Base-by-base conservation (phyloP, 2,888 invertebrate genomes). In the Limnephilus marmoratus region DNA sequence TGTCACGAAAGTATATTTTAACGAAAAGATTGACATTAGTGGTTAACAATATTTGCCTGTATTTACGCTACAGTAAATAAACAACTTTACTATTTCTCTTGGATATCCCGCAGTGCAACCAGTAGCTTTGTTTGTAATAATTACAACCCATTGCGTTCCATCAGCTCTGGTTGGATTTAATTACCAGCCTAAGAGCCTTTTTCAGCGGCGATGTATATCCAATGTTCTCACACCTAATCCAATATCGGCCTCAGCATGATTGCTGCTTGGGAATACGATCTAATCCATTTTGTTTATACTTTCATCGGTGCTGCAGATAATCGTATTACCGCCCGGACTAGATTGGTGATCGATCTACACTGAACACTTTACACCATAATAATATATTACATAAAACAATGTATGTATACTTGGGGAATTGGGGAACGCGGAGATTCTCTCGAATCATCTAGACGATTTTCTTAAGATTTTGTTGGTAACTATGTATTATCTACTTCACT, bases 201-300 rank as follows among this genome's bases (percentile, higher is more conserved):
- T 86, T 86, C 86, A 68, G 68, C 68, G n/a, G n/a, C 68, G n/a
- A 68, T 68, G 68, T 68, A 68, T 68, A 68, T 24, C 49, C 49
- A 86, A 45, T 86, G 86, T 86, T n/a, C 86, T n/a, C 86, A 86
- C 45, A 45, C 49, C n/a, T 86, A 86, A 86, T 86, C 45, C 45
- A 86, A 86, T 86, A 37, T 68, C 68, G 68, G 68, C 68, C 68
- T n/a, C 41, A 45, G n/a, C 86, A 45, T 86, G 86, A 86, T 86
- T 86, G 86, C 86, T 86, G 29, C 86, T 86, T 45, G 86, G 86
- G 86, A 86, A 86, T 45, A 86, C 49, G 29, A 29, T 11, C 24
- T 86, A 86, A 86, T 86, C 86, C 86, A 86, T 45, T 86, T 86
- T 45, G 29, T 86, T 86, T 86, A 29, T 29, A 29, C 45, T 86